These are phyloP conservation scores for Orthonyx spaldingii DNA, from an alignment of 2,113 vertebrate genomes.

Conservation along the genomic window DNA sequence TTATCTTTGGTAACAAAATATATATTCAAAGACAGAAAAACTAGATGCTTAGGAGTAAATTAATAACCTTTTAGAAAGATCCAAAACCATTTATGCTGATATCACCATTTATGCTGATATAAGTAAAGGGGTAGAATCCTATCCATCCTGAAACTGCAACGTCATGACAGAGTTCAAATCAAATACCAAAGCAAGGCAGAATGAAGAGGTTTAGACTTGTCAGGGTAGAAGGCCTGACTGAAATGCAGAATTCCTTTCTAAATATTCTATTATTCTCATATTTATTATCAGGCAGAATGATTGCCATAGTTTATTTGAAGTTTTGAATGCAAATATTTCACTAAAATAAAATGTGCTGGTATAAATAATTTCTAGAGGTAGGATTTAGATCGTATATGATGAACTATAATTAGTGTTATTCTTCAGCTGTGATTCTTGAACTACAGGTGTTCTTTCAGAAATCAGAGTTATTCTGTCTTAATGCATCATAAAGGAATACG, in stretches of 20 bases:
- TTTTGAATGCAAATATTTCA: not conserved
- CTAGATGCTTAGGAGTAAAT: not conserved
- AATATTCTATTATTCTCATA: not conserved
- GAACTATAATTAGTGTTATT: not conserved
- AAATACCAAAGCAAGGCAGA: not conserved
- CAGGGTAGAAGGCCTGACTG: not conserved
- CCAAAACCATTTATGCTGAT: not conserved
- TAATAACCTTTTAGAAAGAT: not conserved
- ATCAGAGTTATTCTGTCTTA: not conserved
- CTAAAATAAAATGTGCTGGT: not conserved
- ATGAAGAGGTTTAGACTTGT: not conserved
- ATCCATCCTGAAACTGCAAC: not conserved
- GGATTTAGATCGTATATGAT: not conserved
- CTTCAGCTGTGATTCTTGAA: not conserved
- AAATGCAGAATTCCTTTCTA: not conserved
- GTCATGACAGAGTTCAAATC: not conserved
- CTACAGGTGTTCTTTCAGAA: constrained; percentile 20
- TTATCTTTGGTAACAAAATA: not conserved
- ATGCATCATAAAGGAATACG: not conserved
- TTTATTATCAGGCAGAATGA: not conserved
- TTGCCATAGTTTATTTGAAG: not conserved
- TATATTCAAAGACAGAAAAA: not conserved
- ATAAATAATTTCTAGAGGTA: not conserved
- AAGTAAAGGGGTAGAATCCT: not conserved
- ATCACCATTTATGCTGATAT: not conserved